Conservation (phyloP, 2,888 invertebrate genomes). For the Megamerina dolium region DNA sequence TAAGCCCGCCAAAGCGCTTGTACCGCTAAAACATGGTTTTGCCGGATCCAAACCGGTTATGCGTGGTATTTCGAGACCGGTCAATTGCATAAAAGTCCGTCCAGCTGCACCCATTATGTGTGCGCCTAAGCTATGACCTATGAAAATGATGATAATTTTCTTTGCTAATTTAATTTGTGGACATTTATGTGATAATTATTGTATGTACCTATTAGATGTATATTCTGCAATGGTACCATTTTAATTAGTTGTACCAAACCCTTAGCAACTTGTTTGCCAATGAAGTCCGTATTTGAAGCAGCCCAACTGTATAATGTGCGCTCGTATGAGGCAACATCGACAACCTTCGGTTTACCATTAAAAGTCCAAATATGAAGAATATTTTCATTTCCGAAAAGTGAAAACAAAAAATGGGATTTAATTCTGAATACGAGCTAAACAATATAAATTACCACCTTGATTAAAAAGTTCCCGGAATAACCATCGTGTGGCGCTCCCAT, state of each 20-base stretch:
- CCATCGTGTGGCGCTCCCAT: too few relatives aligned
- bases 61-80: conserved; percentile 34
- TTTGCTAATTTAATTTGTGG: not conserved
- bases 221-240: conserved; percentile 32
- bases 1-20: conserved; percentile 31
- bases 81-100: conserved; percentile 32
- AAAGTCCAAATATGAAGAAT: not conserved
- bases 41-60: conserved; percentile 47
- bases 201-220: conserved; percentile 40
- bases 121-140: conserved; percentile 45
- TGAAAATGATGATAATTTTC: not conserved
- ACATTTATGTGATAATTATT: not conserved
- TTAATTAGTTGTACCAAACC: conserved; percentile 32
- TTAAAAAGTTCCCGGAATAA: too few relatives aligned
- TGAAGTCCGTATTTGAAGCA: conserved; percentile 42
- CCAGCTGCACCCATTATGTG: conserved; percentile 44
- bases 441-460: too few relatives aligned
- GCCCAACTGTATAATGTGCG: conserved; percentile 45
- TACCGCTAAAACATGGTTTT: conserved; percentile 41
- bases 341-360: conserved; percentile 32
- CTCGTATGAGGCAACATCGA: conserved; percentile 38
- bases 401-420: too few relatives aligned
- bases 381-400: not conserved
- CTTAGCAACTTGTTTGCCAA: conserved; percentile 35
- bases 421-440: not conserved